Percentiles rank a stretch among this genome's conserved stretches.
Evolutionary conservation across 2,113 vertebrate genomes (phyloP).

Genomic region (Oreochromis aureus): DNA sequence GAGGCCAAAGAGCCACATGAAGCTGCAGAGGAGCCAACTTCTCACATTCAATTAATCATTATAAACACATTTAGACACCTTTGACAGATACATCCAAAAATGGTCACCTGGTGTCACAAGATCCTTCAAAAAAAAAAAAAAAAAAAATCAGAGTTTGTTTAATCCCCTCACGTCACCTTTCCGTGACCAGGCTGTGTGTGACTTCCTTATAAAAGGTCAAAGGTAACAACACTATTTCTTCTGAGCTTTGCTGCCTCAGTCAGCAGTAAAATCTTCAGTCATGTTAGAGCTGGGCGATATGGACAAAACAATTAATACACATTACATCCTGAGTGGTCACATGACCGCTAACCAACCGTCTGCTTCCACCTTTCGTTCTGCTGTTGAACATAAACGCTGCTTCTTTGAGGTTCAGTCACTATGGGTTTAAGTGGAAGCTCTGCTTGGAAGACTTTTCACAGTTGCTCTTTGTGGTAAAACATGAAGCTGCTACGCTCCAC

Average conservation of each 20-base stretch:
- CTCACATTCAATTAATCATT: neutral
- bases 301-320: neutral
- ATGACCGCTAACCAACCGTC: neutral
- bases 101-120: neutral
- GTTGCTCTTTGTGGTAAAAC: neutral
- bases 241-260: neutral
- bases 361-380: fast-evolving
- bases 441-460: neutral
- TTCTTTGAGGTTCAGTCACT: neutral
- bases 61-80: neutral
- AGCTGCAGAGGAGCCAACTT: neutral
- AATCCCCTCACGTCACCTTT: neutral
- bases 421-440: fast-evolving
- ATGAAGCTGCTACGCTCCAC: neutral
- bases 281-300: neutral
- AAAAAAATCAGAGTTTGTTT: no score
- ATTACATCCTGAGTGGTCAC: fast-evolving
- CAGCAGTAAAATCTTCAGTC: neutral
- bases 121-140: neutral
- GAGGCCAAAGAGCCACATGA: neutral
- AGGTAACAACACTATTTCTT: neutral
- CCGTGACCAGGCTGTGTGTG: fast-evolving
- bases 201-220: neutral
- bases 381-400: neutral
- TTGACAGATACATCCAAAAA: neutral